Conservation (phyloP, 2,113 vertebrate species). For the Ancistrus triradiatus region DNA sequence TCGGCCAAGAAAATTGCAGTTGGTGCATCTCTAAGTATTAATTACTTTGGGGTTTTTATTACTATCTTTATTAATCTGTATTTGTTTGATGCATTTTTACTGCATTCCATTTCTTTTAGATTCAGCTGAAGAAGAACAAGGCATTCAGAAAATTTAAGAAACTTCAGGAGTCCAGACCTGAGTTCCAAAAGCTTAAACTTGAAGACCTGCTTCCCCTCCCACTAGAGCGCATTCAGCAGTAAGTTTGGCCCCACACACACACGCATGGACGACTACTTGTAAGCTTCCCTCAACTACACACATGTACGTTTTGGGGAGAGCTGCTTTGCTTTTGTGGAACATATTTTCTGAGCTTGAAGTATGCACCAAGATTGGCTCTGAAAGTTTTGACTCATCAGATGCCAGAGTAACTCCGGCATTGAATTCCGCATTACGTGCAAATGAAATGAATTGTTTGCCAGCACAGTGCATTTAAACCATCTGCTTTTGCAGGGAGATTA, state of each 20-base stretch:
- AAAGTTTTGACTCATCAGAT: constrained; percentile 47
- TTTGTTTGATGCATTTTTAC: not conserved
- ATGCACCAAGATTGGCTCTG: constrained; percentile 29
- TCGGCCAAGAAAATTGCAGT: too few species aligned
- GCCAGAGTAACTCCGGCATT: constrained; percentile 42
- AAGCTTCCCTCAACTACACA: not conserved
- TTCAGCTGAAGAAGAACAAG: constrained; percentile 81
- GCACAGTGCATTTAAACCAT: constrained; percentile 38
- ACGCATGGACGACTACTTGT: too few species aligned
- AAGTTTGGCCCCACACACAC: constrained; percentile 50
- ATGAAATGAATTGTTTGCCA: constrained; percentile 43
- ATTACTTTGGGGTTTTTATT: too few species aligned
- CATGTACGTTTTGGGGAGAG: not conserved
- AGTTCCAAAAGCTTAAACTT: constrained; percentile 73
- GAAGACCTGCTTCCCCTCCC: constrained; percentile 86
- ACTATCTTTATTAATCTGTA: not conserved
- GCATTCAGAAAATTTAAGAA: constrained; percentile 81
- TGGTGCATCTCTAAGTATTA: too few species aligned
- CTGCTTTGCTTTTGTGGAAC: constrained; percentile 11
- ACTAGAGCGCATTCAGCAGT: constrained; percentile 79
- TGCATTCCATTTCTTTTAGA: constrained; percentile 55
- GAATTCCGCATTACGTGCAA: constrained; percentile 41
- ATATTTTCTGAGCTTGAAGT: constrained; percentile 8
- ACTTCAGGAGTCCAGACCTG: constrained; percentile 84
- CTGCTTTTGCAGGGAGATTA: constrained; percentile 40